Evolutionary conservation across 53 echinoderm and acorn worm genomes (phyloP).

Genomic region (Paracentrotus lividus): DNA sequence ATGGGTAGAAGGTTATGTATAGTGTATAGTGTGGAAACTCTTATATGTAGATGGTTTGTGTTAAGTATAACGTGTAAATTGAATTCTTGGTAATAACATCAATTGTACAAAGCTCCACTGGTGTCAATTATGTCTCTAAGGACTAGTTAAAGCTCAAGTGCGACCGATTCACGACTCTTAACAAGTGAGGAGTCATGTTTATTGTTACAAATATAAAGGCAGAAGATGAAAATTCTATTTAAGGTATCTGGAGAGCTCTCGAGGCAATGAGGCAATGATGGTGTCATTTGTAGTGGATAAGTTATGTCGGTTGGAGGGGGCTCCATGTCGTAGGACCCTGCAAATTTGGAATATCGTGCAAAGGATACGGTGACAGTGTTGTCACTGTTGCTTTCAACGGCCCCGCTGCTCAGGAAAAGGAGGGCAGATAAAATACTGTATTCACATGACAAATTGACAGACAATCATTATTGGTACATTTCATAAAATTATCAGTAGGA

Average conservation of each 20-base stretch:
- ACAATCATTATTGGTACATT: too few species aligned
- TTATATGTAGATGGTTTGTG: neutral
- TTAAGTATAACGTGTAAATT: conserved; percentile 17
- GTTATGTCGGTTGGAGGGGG: neutral
- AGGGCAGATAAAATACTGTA: too few species aligned
- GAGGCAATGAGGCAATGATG: neutral
- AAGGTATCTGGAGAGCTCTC: neutral
- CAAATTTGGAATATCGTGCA: too few species aligned
- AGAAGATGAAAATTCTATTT: conserved; percentile 20
- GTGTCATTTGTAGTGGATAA: neutral
- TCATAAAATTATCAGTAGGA: too few species aligned
- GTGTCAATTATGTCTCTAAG: conserved; percentile 28
- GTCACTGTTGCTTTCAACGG: too few species aligned
- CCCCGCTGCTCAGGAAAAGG: too few species aligned
- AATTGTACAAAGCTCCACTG: neutral
- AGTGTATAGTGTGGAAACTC: too few species aligned
- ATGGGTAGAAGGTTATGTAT: too few species aligned
- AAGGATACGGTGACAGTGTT: too few species aligned
- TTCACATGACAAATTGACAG: too few species aligned
- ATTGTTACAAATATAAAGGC: neutral
- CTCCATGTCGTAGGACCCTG: neutral
- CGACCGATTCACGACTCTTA: neutral
- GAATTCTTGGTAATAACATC: neutral
- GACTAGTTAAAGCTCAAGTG: conserved; percentile 6
- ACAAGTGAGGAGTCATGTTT: conserved; percentile 15